phyloP scores from a whole-genome alignment of 2,797 vertebrate species.

The Halcyon smyrnensis region DNA sequence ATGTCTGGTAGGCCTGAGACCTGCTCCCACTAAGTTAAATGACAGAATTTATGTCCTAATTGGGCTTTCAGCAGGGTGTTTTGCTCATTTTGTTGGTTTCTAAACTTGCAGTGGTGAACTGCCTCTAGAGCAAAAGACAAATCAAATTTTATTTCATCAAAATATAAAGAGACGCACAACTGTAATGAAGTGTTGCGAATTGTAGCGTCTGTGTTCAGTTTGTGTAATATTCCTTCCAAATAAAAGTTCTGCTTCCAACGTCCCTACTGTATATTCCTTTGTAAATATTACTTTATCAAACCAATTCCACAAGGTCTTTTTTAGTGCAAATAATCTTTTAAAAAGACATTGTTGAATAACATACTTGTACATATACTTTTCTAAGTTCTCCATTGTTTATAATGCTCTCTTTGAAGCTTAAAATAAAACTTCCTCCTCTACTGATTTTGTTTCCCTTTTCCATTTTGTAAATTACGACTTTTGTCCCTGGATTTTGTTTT shows the following conservation, averaged over 20 bases:
- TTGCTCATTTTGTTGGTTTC: conserved; percentile 3
- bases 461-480: conserved; percentile 53
- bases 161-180: conserved; percentile 46
- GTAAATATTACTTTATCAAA: conserved; percentile 72
- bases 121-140: conserved; percentile 3
- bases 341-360: conserved; percentile 41
- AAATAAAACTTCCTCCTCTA: conserved; percentile 74
- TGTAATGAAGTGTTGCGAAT: conserved; percentile 68
- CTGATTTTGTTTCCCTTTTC: conserved; percentile 68
- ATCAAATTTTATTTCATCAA: conserved; percentile 16
- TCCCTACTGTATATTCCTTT: conserved; percentile 69
- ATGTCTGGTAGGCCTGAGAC: not conserved
- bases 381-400: conserved; percentile 68
- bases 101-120: not conserved
- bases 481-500: conserved; percentile 35
- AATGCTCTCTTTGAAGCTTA: conserved; percentile 58
- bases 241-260: conserved; percentile 72
- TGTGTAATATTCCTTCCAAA: conserved; percentile 75
- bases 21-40: not conserved
- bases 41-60: not conserved
- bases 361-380: conserved; percentile 71
- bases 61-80: not conserved
- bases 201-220: conserved; percentile 66
- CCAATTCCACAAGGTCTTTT: conserved; percentile 25
- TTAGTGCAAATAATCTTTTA: conserved; percentile 42